Conservation (phyloP, 2,888 invertebrate species). For the Callosobruchus maculatus region DNA sequence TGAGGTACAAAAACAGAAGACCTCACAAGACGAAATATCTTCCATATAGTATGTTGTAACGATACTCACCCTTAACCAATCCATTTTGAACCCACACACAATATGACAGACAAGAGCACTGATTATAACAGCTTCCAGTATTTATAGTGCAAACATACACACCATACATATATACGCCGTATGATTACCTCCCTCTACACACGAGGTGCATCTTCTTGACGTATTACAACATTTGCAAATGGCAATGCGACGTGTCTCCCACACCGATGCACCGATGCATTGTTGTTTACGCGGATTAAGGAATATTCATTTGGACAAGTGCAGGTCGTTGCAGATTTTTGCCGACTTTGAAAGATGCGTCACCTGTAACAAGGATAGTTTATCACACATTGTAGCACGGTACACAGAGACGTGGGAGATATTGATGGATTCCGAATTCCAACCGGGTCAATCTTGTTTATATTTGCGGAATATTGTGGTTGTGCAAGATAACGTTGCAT, state of each 20-base stretch:
- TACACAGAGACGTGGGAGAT: background rate
- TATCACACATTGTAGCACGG: background rate
- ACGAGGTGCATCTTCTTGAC: constrained; percentile 30
- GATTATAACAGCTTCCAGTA: constrained; percentile 24
- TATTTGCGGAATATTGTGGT: background rate
- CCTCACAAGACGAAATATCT: too few species aligned
- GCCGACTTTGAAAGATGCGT: background rate
- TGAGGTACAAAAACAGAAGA: too few species aligned
- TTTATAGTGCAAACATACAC: constrained; percentile 22
- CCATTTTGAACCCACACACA: constrained; percentile 21
- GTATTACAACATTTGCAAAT: constrained; percentile 43
- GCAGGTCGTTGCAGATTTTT: background rate
- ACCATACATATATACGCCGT: constrained; percentile 17
- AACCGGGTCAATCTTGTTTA: background rate
- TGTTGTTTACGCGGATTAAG: background rate
- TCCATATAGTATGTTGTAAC: background rate
- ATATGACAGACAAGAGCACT: constrained; percentile 13
- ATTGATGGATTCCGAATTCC: background rate
- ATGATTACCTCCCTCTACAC: constrained; percentile 37
- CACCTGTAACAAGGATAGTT: background rate
- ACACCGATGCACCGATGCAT: constrained; percentile 1
- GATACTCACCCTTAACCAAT: constrained; percentile 30
- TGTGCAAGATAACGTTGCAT: background rate
- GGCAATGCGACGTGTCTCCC: constrained; percentile 32
- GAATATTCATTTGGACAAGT: background rate